Percentiles rank a stretch among this genome's conserved stretches.
Conservation (phyloP, 2,113 vertebrate genomes). For the Poeciliopsis retropinna region DNA sequence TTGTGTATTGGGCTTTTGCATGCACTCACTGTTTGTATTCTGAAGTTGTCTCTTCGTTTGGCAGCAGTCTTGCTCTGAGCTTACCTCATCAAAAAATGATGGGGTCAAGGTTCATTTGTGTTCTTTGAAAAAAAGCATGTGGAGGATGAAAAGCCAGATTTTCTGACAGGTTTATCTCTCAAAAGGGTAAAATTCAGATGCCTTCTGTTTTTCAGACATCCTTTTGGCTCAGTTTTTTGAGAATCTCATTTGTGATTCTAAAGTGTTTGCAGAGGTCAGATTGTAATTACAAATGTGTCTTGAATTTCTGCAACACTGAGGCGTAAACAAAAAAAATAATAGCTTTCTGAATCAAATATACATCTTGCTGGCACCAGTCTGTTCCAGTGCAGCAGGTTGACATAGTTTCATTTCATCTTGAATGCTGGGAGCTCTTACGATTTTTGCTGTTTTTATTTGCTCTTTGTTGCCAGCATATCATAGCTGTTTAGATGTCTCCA, state of each 20-base stretch:
- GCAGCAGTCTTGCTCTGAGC: not conserved
- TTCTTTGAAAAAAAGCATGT: not conserved
- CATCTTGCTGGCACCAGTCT: not conserved
- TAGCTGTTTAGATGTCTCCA: constrained; percentile 23
- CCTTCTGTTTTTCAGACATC: constrained; percentile 35
- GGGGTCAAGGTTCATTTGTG: not conserved
- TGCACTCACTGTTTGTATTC: constrained; percentile 14
- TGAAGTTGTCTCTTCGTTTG: constrained; percentile 18
- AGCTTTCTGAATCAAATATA: constrained; percentile 16
- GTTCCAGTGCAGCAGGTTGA: not conserved
- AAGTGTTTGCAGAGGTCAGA: constrained; percentile 33
- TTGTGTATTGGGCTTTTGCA: constrained; percentile 18
- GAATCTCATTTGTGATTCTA: constrained; percentile 11
- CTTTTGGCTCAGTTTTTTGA: constrained; percentile 24
- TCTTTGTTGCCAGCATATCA: constrained; percentile 5
- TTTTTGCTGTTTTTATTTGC: constrained; percentile 8
- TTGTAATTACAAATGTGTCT: constrained; percentile 32
- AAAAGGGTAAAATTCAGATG: constrained; percentile 23
- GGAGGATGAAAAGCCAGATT: constrained; percentile 2
- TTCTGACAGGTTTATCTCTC: constrained; percentile 12
- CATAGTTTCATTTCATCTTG: not conserved
- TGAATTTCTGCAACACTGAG: constrained; percentile 8
- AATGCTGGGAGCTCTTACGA: not conserved
- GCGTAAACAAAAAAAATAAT: not conserved
- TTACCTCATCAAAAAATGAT: constrained; percentile 6